Evolutionary conservation across 2,113 vertebrate genomes (phyloP).

Genomic region (Syngnathus floridae): DNA sequence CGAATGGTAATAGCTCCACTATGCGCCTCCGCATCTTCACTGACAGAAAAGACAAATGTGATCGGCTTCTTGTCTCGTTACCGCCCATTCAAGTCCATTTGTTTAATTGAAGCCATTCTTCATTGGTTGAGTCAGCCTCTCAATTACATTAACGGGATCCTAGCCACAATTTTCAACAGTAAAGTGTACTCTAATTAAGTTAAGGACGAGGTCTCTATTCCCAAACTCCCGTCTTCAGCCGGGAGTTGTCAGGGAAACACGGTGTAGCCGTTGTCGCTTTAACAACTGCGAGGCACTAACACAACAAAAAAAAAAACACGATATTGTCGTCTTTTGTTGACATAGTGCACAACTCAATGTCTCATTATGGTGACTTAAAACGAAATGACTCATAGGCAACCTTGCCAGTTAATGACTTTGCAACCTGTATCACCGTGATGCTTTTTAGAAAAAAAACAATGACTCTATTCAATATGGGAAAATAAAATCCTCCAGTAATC

Average conservation of each 20-base stretch:
- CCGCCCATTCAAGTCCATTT: slow-evolving; percentile 50
- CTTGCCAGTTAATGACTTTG: neutral
- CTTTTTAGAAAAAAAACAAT: neutral
- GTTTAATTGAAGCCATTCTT: slow-evolving; percentile 51
- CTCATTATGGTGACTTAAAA: neutral
- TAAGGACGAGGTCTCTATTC: slow-evolving; percentile 22
- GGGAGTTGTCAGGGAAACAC: neutral
- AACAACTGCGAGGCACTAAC: neutral
- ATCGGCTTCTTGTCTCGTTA: slow-evolving; percentile 24
- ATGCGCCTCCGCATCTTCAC: slow-evolving; percentile 29
- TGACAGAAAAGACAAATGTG: slow-evolving; percentile 30
- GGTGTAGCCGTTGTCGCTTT: neutral
- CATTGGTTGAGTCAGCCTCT: slow-evolving; percentile 52
- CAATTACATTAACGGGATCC: slow-evolving; percentile 60
- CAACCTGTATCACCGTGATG: neutral
- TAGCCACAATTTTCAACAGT: slow-evolving; percentile 42
- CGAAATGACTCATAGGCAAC: neutral
- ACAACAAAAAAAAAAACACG: neutral
- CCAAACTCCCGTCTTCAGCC: slow-evolving; percentile 17
- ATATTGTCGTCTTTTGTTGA: no score
- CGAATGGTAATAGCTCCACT: slow-evolving; percentile 15
- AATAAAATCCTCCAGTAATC: no score
- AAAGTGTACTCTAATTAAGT: slow-evolving; percentile 48
- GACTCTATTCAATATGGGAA: no score
- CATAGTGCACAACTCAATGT: neutral